Evolutionary conservation across 2,113 vertebrate genomes (phyloP), one percentile per base, ranked within the genome.

Genomic region (Gasterosteus aculeatus): DNA sequence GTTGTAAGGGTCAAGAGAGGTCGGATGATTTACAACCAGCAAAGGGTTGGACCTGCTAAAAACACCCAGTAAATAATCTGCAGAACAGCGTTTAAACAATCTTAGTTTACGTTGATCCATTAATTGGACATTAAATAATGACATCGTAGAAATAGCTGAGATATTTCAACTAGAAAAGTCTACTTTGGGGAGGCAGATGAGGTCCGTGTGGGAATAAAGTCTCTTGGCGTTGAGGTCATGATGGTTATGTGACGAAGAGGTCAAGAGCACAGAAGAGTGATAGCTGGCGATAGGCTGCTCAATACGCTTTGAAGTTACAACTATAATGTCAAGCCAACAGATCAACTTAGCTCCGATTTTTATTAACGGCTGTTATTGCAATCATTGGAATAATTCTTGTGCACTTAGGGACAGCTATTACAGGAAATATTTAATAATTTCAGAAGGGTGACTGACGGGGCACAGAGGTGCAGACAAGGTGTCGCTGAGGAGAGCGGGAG

Each of bases 81-180:
- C 62, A 72, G 83, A 75, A 80, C 46, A 44, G 51, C 77, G 39
- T 82, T 86, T 75, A 80, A 86, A 90, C 85, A 80, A 85, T 81
- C 85, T 82, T 71, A 29, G 78, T 73, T 85, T 75, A 51, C 62
- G 42, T 60, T 49, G 78, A 83, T 71, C 86, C 83, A 67, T 87
- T 93, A 90, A 91, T 89, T 85, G 86, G 58, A 84, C 72, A 77
- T 85, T 89, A 88, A 91, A 88, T 89, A 76, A 89, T 93, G 88
- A 91, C 91, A 91, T 90, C 91, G 90, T 90, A 79, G 87, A 90
- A 88, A 89, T 79, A 71, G 79, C 78, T 74, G 31, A 80, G 78
- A 86, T 88, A 88, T 82, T 87, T 90, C 69, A 81, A 68, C 68
- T 76, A 74, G 51, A 76, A 26, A 85, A 73, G 78, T 84, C 71